Evolutionary conservation across 2,113 vertebrate species (phyloP).

Genomic region (Neogobius melanostomus): DNA sequence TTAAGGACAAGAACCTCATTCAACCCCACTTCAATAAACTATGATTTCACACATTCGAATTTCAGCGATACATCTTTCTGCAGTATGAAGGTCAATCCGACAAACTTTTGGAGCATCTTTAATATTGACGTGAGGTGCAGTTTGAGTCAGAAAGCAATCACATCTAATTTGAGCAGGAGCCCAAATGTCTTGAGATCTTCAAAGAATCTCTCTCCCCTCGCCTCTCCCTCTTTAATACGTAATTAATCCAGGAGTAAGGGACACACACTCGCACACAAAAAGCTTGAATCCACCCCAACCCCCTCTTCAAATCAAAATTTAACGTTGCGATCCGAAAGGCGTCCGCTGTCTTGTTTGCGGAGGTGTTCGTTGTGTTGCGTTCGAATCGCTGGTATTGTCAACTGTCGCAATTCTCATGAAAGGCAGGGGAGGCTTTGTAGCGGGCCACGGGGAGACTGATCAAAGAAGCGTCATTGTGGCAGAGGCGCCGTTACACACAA

Average conservation of each 20-base stretch:
- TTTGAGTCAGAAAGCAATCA: slow-evolving; percentile 24
- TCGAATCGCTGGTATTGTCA: slow-evolving; percentile 23
- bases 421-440: slow-evolving; percentile 39
- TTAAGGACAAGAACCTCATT: background rate
- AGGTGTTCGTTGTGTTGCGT: slow-evolving; percentile 12
- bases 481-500: slow-evolving; percentile 6
- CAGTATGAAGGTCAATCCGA: slow-evolving; percentile 2
- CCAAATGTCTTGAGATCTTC: slow-evolving; percentile 24
- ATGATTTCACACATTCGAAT: background rate
- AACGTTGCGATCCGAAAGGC: slow-evolving; percentile 14
- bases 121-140: slow-evolving; percentile 1
- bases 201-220: slow-evolving; percentile 26
- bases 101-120: slow-evolving; percentile 7
- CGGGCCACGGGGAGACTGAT: slow-evolving; percentile 30
- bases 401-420: slow-evolving; percentile 29
- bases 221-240: slow-evolving; percentile 15
- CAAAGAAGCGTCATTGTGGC: slow-evolving; percentile 20
- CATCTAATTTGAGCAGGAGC: slow-evolving; percentile 21
- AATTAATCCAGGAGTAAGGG: slow-evolving; percentile 27
- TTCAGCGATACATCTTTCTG: background rate
- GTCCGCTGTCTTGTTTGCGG: slow-evolving; percentile 22
- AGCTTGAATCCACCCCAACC: background rate
- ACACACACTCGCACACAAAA: background rate
- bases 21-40: background rate
- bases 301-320: background rate